phyloP scores from a whole-genome alignment of 2,888 invertebrate species.

The Emmelina monodactyla region DNA sequence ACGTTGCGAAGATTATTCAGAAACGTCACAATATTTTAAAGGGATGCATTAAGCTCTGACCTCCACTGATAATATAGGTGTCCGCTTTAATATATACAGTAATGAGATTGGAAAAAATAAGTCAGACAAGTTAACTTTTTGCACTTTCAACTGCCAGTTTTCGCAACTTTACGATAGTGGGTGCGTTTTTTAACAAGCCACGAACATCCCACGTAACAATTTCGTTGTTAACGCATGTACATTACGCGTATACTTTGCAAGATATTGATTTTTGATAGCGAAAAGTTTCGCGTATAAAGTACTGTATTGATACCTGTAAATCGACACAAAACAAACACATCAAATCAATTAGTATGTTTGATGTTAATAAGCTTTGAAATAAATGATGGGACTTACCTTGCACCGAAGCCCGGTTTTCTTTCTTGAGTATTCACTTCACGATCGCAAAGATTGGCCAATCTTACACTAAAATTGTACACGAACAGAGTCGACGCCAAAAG shows the following conservation, averaged over 20 bases:
- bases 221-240: not conserved
- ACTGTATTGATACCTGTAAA: conserved; percentile 57
- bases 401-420: conserved; percentile 18
- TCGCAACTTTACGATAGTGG: not conserved
- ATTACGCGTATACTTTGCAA: not conserved
- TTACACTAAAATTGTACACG: conserved; percentile 37
- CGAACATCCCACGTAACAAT: too few relatives aligned
- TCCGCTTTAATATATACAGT: conserved; percentile 42
- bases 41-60: conserved; percentile 43
- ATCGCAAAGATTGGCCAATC: conserved; percentile 52
- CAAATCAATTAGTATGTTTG: conserved; percentile 36
- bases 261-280: not conserved
- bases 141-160: conserved; percentile 12
- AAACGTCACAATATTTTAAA: conserved; percentile 56
- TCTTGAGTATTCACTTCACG: conserved; percentile 30
- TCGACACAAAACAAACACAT: conserved; percentile 46
- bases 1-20: conserved; percentile 46
- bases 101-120: conserved; percentile 34
- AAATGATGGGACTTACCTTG: conserved; percentile 42
- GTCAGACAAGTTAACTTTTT: conserved; percentile 4
- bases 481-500: conserved; percentile 41
- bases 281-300: not conserved
- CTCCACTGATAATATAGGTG: conserved; percentile 42
- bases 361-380: conserved; percentile 23
- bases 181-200: not conserved